Percentiles rank a stretch among this genome's conserved stretches.
Evolutionary conservation across 1,140 invertebrate species (phyloP).

Genomic region (Maconellicoccus hirsutus): DNA sequence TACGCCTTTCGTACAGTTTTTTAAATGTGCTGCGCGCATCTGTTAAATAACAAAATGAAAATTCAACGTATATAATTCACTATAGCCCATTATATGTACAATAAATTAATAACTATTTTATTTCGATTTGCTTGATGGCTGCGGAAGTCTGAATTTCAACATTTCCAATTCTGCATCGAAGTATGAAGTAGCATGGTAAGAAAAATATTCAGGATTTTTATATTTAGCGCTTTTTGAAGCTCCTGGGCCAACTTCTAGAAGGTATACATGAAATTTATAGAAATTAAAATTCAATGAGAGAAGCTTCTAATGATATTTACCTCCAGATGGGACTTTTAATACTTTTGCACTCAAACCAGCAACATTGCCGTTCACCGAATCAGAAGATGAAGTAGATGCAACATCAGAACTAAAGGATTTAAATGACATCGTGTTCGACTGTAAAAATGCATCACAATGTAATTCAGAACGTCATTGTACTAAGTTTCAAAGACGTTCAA

Average conservation of each 20-base stretch:
- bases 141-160: constrained; percentile 57
- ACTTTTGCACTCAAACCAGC: background rate
- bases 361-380: background rate
- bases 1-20: too few species aligned
- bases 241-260: background rate
- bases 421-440: background rate
- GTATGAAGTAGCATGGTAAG: constrained; percentile 62
- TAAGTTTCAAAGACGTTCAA: too few species aligned
- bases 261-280: background rate
- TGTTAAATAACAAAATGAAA: background rate
- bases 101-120: background rate
- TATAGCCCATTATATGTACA: background rate
- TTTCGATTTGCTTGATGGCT: constrained; percentile 43
- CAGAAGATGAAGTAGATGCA: background rate
- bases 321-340: background rate
- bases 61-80: background rate
- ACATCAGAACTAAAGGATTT: background rate
- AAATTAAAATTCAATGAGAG: background rate
- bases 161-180: constrained; percentile 78
- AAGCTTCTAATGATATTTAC: background rate
- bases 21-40: too few species aligned
- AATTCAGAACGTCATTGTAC: too few species aligned
- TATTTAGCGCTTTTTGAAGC: constrained; percentile 59
- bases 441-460: too few species aligned
- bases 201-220: constrained; percentile 79